Conservation (phyloP, 2,113 vertebrate species). For the Indri indri region DNA sequence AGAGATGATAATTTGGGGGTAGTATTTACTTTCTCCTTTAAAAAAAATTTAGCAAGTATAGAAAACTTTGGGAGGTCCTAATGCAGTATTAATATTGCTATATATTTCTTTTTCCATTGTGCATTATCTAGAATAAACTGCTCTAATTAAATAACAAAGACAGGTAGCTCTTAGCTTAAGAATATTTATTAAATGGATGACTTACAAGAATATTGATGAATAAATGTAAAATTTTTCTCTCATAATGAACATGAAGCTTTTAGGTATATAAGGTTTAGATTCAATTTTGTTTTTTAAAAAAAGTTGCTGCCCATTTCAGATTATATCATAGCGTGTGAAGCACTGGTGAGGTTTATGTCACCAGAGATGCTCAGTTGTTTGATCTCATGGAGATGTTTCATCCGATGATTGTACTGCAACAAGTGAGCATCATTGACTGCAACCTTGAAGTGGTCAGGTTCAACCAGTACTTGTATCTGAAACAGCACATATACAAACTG, state of each 20-base stretch:
- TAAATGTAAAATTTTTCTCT: slow-evolving; percentile 21
- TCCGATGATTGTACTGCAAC: slow-evolving; percentile 81
- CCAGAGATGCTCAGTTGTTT: slow-evolving; percentile 75
- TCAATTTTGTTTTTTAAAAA: not conserved
- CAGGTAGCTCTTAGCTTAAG: not conserved
- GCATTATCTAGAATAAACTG: not conserved
- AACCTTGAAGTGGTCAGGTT: slow-evolving; percentile 83
- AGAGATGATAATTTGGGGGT: not conserved
- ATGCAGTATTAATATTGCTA: not conserved
- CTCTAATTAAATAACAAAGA: slow-evolving; percentile 13
- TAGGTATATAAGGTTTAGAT: not conserved
- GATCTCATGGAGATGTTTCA: slow-evolving; percentile 73
- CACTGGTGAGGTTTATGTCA: slow-evolving; percentile 79
- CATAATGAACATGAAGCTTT: not conserved
- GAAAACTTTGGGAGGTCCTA: not conserved
- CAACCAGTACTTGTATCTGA: slow-evolving; percentile 84
- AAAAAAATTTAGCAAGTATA: not conserved
- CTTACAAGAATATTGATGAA: slow-evolving; percentile 37
- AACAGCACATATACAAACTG: not conserved
- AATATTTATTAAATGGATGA: slow-evolving; percentile 69
- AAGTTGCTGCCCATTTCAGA: not conserved
- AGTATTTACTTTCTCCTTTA: not conserved
- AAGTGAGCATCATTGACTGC: slow-evolving; percentile 78
- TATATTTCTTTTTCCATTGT: not conserved
- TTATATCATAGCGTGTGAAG: slow-evolving; percentile 45